These are phyloP conservation scores for Cnemophilus loriae DNA, from an alignment of 2,113 vertebrate genomes.

Conservation along the genomic window DNA sequence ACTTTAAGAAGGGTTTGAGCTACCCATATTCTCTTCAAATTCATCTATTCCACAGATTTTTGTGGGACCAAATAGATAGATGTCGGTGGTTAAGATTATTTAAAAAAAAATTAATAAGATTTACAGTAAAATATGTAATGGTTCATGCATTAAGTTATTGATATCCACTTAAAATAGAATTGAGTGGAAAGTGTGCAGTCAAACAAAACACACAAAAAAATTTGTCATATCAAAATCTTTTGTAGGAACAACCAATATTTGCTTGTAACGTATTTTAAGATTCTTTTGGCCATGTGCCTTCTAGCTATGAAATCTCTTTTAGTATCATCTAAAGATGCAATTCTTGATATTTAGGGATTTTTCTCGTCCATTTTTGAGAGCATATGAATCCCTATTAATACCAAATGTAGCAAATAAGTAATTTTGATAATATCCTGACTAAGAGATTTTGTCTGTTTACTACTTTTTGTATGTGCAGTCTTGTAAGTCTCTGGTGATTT, in stretches of 20 bases:
- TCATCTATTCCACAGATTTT: background rate
- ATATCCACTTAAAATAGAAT: background rate
- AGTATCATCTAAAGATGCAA: background rate
- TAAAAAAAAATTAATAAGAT: background rate
- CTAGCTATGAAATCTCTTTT: background rate
- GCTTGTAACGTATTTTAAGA: background rate
- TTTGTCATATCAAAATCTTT: background rate
- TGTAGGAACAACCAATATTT: accelerated
- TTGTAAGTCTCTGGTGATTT: slow-evolving; percentile 5
- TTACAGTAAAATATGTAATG: background rate
- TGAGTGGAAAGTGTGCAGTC: background rate
- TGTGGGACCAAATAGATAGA: background rate
- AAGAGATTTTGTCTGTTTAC: background rate
- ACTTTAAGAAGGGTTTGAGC: background rate
- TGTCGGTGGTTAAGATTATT: background rate
- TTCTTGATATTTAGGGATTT: background rate
- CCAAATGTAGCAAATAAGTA: background rate
- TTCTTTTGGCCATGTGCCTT: background rate
- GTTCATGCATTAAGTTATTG: background rate
- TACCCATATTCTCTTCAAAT: background rate
- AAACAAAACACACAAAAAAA: background rate
- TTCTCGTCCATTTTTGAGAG: background rate
- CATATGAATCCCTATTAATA: background rate
- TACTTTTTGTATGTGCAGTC: background rate
- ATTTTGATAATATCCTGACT: background rate